phyloP scores from a whole-genome alignment of 1,140 invertebrate genomes.

The Drosophila orosa region DNA sequence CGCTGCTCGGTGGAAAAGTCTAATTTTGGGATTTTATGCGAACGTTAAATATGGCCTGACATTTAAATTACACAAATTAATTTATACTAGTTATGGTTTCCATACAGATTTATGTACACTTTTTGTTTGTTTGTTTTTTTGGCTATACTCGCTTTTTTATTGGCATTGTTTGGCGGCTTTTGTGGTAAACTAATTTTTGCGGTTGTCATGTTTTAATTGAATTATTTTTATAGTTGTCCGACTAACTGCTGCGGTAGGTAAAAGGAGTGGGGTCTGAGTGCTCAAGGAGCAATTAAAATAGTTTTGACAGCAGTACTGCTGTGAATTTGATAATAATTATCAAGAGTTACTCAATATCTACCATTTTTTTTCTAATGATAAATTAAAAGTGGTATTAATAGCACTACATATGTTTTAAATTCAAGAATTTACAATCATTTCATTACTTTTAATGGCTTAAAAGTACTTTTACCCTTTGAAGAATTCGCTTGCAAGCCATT shows the following conservation, averaged over 20 bases:
- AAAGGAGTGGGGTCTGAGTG: neutral
- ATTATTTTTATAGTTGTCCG: constrained; percentile 36
- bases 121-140: constrained; percentile 38
- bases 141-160: constrained; percentile 5
- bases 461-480: neutral
- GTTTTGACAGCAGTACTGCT: neutral
- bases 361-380: neutral
- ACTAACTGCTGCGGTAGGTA: constrained; percentile 19
- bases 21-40: constrained; percentile 48
- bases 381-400: neutral
- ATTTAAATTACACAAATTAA: constrained; percentile 78
- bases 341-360: neutral
- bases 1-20: constrained; percentile 17
- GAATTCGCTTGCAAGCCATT: neutral
- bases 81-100: constrained; percentile 62
- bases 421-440: neutral
- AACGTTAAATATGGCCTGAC: constrained; percentile 51
- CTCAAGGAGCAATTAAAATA: constrained; percentile 11
- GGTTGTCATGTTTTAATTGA: constrained; percentile 64
- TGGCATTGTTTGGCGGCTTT: constrained; percentile 30
- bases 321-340: neutral
- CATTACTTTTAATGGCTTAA: neutral
- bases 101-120: constrained; percentile 33
- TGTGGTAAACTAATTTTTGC: constrained; percentile 69
- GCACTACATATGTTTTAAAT: neutral